Evolutionary conservation across 1,140 invertebrate genomes (phyloP).

Genomic region (Wasmannia auropunctata): DNA sequence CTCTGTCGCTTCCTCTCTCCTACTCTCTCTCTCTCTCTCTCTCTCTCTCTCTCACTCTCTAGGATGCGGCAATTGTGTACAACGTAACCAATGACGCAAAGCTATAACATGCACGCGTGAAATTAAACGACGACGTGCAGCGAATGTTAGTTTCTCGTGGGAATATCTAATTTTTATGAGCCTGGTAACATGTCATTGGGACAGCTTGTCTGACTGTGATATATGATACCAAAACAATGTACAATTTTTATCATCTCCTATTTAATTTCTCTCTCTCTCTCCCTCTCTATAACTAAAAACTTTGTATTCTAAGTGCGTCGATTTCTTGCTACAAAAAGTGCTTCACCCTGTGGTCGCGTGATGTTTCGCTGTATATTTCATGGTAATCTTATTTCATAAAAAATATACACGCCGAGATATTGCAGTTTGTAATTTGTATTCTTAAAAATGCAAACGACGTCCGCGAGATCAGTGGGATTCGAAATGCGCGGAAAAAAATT

Average conservation of each 20-base stretch:
- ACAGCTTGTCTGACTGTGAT: not conserved
- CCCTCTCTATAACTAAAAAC: not conserved
- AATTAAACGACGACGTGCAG: conserved; percentile 43
- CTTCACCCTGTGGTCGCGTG: not conserved
- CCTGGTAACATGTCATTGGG: not conserved
- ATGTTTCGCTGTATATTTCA: conserved; percentile 19
- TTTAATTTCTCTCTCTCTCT: not conserved
- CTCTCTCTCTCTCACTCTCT: conserved; percentile 9
- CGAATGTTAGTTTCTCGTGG: not conserved
- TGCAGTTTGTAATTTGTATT: conserved; percentile 25
- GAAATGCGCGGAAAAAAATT: conserved; percentile 22
- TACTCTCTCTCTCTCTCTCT: not conserved
- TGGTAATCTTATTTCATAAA: conserved; percentile 38
- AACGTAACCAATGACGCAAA: conserved; percentile 46
- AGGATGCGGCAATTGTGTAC: conserved; percentile 32
- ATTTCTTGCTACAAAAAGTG: conserved; percentile 4
- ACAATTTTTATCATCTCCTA: not conserved
- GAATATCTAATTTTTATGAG: conserved; percentile 26
- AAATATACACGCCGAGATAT: conserved; percentile 32
- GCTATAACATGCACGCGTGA: conserved; percentile 32
- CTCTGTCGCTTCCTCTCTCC: not conserved
- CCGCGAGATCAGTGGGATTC: not conserved
- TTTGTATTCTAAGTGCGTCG: conserved; percentile 46
- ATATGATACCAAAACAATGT: not conserved
- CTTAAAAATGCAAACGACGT: conserved; percentile 45